Base-by-base conservation (phyloP, 1,140 invertebrate genomes). In the Cotesia glomerata region DNA sequence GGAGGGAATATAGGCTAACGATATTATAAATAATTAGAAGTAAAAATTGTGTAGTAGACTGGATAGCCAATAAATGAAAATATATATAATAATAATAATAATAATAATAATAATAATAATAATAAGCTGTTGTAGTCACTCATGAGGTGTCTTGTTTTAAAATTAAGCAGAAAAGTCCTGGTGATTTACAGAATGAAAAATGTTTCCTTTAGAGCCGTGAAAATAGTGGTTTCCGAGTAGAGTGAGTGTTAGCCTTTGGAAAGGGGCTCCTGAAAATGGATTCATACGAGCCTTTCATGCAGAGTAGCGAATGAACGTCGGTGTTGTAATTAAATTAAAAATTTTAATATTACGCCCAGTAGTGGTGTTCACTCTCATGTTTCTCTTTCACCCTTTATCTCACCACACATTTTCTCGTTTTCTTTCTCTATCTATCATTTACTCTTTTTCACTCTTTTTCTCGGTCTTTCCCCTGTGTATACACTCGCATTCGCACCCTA, bases 291-390 rank as follows among this genome's bases (percentile, higher is more conserved):
- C 69, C 16, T 71, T 71, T 71, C 61, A 63, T 59, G 61, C 69
- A 51, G 49, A 63, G 61, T 18, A 14, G 69, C 69, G 45, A 71
- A 71, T 71, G 69, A 71, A 64, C 69, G 49, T 45, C 51, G 51
- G 69, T 64, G 59, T 71, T 64, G 61, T 71, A 71, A 71, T 71
- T 71, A 71, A 71, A 71, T 71, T 71, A 71, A 71, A 71, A 71
- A 71, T 63, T 71, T 71, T 71, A 71, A 71, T 63, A 71, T 51
- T 34, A 63, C 49, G 51, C 39, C 34, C 59, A 71, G 39, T 45
- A 45, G 39, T 45, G 11, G 39, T 45, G 69, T 71, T 63, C 58
- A 14, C 16, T 36, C 39, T 69, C 52, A 36, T 39, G 45, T 54
- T 26, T 69, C 66, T 59, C 52, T 54, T 26, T 26, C 18, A 34